Percentiles rank a stretch among this genome's conserved stretches.
Evolutionary conservation across 2,113 vertebrate species (phyloP).

Genomic region (Todiramphus chloris): DNA sequence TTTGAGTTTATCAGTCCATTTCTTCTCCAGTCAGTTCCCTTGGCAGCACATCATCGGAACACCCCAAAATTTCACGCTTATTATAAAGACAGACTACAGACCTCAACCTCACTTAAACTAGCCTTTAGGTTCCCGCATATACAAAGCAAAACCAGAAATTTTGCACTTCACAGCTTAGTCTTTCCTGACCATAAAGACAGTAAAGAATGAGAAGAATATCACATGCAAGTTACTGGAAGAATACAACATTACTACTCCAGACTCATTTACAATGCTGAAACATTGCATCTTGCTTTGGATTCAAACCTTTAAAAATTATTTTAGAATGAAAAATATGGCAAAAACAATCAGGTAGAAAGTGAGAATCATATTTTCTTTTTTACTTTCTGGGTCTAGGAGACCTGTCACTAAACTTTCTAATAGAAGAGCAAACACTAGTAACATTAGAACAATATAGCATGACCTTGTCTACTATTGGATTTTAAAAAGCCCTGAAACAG

Average conservation of each 20-base stretch:
- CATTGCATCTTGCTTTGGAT: neutral
- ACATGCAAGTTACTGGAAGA: neutral
- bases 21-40: neutral
- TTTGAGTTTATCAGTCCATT: neutral
- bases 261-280: neutral
- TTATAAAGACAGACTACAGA: neutral
- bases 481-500: conserved; percentile 66
- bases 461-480: conserved; percentile 70
- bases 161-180: neutral
- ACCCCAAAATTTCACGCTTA: rapidly evolving
- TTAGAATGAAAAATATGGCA: neutral
- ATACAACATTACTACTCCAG: neutral
- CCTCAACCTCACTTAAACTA: neutral
- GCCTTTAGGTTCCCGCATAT: neutral
- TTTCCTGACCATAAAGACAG: neutral
- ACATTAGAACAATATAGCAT: conserved; percentile 26
- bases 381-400: neutral
- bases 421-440: conserved; percentile 35
- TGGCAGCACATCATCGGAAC: neutral
- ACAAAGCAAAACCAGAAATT: neutral
- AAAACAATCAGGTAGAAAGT: neutral
- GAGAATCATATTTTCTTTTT: neutral
- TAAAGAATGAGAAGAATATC: neutral
- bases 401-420: neutral
- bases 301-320: neutral